Evolutionary conservation across 2,888 invertebrate species (phyloP), one percentile per base, ranked within the genome.

Genomic region (Oligia latruncula): DNA sequence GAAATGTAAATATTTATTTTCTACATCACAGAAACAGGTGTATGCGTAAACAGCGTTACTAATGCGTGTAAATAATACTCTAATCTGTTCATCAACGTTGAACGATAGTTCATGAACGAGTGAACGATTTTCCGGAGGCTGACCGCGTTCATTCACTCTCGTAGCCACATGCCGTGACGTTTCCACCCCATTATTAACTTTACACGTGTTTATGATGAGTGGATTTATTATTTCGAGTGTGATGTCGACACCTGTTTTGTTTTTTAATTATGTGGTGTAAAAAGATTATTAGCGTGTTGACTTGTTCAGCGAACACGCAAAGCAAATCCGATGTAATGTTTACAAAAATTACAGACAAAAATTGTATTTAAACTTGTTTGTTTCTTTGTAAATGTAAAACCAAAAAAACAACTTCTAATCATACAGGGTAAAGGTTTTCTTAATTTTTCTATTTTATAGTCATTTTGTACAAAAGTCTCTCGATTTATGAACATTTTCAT

Each of bases 81-180:
- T 89, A 94, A 95, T 95, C 95, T 93, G 93, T 92, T 89, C 93
- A 94, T 93, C 93, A 90, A 90, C 77, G 89, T 90, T 88, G 91
- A 91, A 93, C 90, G 91, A 90, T 91, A 86, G 90, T 90, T 89
- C 88, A 90, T 89, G 81, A 90, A 91, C 92, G 91, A 94, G 90
- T 90, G 82, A 90, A 91, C 92, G 90, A 95, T 96, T 96, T 96
- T 95, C 95, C 95, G 89, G 89, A 90, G 92, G 90, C 89, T 95
- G 94, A 87, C 86, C 93, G 91, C 94, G 77, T 83, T 91, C 91
- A 89, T 87, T 91, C 90, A 58, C 90, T 87, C 82, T 91, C 90
- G 81, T 73, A 84, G 83, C 81, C 90, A 89, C 90, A 82, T 81
- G 58, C 87, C 93, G 91, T 93, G 91, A 91, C 92, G 86, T 81